Base-by-base conservation (phyloP, 2,888 invertebrate genomes). In the Limenitis arthemis region DNA sequence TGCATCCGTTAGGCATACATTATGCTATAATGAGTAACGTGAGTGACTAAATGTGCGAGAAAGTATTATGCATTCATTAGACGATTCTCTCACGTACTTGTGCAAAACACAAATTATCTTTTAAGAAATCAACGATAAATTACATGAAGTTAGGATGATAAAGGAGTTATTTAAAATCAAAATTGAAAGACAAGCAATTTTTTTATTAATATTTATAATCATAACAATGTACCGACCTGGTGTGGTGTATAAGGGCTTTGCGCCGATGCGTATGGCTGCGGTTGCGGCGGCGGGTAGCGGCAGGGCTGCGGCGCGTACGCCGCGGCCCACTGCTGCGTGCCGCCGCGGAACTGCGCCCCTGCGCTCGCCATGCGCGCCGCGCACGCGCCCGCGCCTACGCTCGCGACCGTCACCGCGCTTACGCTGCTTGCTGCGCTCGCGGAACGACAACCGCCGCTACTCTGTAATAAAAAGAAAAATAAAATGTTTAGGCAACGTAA, bases 361-460 rank as follows among this genome's bases (percentile, higher is more conserved):
- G 87, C 80, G 87, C 85, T 76, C 75, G 87, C 77, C 86, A 87
- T 79, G 82, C 87, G 78, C 85, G 86, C 74, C 70, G 85, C 79
- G 84, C 86, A 79, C 83, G 82, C 75, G 79, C 86, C 76, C 73
- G 80, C 77, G 79, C 83, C 74, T 75, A 71, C 77, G 85, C 76
- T 70, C 70, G 86, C 79, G 80, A 83, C 70, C 71, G 84, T 78
- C 77, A 81, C 67, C 73, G 87, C 75, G 77, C 79, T 75, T 72
- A 86, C 75, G 76, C 79, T 75, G 84, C 88, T 72, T 76, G 77
- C 66, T 72, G 83, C 69, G 69, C 77, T 76, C 51, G 79, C 71
- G 46, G 80, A 77, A 69, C 84, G 82, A 79, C 84, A 84, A 65
- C 83, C 80, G 79, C 77, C 77, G 79, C 72, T 78, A 67, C 69